Base-by-base conservation (phyloP, 2,797 vertebrate species). In the Myripristis jacobus region DNA sequence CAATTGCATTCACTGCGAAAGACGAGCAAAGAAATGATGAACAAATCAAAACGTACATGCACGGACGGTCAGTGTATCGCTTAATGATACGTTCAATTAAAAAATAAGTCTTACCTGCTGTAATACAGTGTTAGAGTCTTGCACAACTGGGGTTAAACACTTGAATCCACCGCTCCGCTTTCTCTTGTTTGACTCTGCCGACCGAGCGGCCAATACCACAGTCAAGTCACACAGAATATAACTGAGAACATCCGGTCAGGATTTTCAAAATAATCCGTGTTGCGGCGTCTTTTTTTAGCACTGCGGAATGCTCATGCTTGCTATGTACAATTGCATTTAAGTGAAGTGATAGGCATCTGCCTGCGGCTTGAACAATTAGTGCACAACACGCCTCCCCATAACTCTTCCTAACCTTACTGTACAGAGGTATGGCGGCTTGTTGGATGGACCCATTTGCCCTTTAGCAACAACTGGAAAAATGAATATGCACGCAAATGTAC, bases 151-250 rank as follows among this genome's bases (percentile, higher is more conserved):
- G 24, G 22, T 51, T 8, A 46, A 18, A 69, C 79, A 65, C 80
- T 88, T 88, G 69, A 87, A 89, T 84, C 85, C 84, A 80, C 77
- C 87, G 85, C 88, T 79, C 58, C 51, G 46, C 29, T 75, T 6
- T 53, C 70, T 64, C 61, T 10, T 11, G 10, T 19, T 8, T 3
- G 70, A 75, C 70, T 51, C 70, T 51, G 81, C 31, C 11, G 51
- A 61, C 72, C 13, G 13, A 52, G 50, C 6, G 4, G 2, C 41
- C 3, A 8, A 12, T 6, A 58, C n/a, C 53, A 16, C 34, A 3
- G 29, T 65, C 54, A 73, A 77, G 71, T 0, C 1, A 4, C 2
- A 10, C 15, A 0, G 0, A 0, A 2, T 0, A 1, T 1, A 0
- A 2, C n/a, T 1, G 3, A 0, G 0, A 0, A 10, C 66, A 76